Evolutionary conservation across 2,113 vertebrate species (phyloP).

Genomic region (Vimba vimba): DNA sequence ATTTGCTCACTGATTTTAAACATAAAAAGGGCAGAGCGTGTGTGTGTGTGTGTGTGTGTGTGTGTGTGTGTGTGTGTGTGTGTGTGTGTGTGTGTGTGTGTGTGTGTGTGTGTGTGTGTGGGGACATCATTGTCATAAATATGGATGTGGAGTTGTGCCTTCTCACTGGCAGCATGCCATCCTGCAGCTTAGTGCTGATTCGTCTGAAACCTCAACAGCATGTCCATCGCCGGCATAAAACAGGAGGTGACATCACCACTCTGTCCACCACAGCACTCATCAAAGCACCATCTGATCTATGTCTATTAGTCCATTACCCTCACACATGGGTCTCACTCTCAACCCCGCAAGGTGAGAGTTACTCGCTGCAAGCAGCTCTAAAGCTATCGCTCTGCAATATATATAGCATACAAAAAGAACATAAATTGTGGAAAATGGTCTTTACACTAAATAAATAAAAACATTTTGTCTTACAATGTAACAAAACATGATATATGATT

Average conservation of each 20-base stretch:
- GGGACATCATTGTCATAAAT: constrained; percentile 20
- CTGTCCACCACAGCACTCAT: constrained; percentile 38
- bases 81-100: background rate
- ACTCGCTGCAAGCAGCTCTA: constrained; percentile 8
- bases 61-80: constrained; percentile 22
- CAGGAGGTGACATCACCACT: constrained; percentile 41
- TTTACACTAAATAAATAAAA: background rate
- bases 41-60: constrained; percentile 29
- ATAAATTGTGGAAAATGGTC: background rate
- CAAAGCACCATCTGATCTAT: constrained; percentile 48
- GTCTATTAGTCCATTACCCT: constrained; percentile 46
- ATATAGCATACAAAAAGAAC: background rate
- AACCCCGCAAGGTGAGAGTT: constrained; percentile 36
- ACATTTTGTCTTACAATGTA: background rate
- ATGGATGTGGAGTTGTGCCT: constrained; percentile 29
- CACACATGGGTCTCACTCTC: constrained; percentile 32
- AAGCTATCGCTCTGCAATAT: background rate
- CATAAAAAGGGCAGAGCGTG: constrained; percentile 28
- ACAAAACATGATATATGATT: background rate
- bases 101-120: constrained; percentile 14
- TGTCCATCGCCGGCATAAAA: constrained; percentile 28
- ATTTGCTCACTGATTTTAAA: constrained; percentile 48
- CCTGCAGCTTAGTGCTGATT: constrained; percentile 42
- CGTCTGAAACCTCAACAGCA: constrained; percentile 16
- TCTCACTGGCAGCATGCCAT: constrained; percentile 23